These are phyloP conservation scores for Chauna torquata DNA, from an alignment of 2,113 vertebrate species.

Conservation along the genomic window DNA sequence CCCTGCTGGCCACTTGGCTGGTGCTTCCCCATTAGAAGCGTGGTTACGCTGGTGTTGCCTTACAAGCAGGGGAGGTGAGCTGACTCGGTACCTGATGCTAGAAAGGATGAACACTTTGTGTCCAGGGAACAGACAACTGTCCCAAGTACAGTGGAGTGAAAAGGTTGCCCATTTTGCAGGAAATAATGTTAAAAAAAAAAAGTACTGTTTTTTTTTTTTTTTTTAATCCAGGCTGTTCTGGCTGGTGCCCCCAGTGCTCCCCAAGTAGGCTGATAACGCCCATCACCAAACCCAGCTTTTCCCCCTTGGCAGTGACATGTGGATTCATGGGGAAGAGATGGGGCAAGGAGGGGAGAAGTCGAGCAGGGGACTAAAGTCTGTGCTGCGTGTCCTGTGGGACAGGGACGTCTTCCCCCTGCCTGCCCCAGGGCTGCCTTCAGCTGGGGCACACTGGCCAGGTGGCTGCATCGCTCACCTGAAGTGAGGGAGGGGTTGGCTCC, in stretches of 20 bases:
- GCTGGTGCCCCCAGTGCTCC: not conserved
- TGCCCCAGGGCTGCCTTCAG: accelerated
- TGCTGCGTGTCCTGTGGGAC: accelerated
- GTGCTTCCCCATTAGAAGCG: not conserved
- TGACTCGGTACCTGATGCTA: not conserved
- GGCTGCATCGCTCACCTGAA: not conserved
- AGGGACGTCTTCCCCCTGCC: accelerated
- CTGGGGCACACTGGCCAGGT: not conserved
- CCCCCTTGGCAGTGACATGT: accelerated
- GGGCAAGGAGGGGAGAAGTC: not conserved
- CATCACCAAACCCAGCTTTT: accelerated
- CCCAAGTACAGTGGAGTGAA: not conserved
- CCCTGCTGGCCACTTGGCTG: not conserved
- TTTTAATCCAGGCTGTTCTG: not conserved
- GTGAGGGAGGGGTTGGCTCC: not conserved
- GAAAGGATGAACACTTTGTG: not conserved
- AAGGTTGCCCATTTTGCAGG: not conserved
- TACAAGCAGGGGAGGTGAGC: not conserved
- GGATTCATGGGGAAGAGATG: accelerated
- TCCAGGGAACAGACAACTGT: not conserved
- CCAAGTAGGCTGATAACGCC: not conserved
- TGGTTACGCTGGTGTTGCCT: not conserved
- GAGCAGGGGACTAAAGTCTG: not conserved
- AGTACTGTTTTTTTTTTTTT: not conserved
- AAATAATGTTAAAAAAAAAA: not conserved